Base-by-base conservation (phyloP, 2,797 vertebrate species). In the Arctocebus calabarensis region DNA sequence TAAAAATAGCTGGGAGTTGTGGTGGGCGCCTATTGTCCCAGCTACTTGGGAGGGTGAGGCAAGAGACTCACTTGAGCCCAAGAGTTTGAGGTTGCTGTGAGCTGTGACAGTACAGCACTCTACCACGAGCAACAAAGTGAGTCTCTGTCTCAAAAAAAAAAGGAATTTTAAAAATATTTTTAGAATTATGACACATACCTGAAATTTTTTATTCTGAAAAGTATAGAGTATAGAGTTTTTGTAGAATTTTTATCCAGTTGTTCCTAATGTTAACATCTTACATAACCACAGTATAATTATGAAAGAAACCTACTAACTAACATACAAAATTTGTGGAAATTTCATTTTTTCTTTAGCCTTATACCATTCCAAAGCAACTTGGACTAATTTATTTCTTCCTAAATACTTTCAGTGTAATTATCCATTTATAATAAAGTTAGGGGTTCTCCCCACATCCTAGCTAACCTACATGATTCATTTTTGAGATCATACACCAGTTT, bases 401-500 rank as follows among this genome's bases (percentile, higher is more conserved):
- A 2, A 90, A 13, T 2, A 55, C 9, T 64, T 84, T 88, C 48
- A 43, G 20, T 79, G 34, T 88, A 23, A 64, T 57, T 59, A 87
- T 52, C 84, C 25, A 45, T 71, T 88, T 79, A 91, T 70, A 95
- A 90, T 23, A 94, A 12, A 83, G 70, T 79, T 68, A 92, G 22
- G 27, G 40, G 55, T 86, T 95, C 70, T 96, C 77, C 61, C 61
- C 52, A 92, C 17, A 94, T 71, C 20, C 52, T 92, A 3, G 34
- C 66, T 91, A 52, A 85, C 45, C 23, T 86, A 34, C 68, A 78
- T 83, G n/a, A 90, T 89, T 96, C 85, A 89, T 85, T 84, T 94
- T 62, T 61, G 55, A 81, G 83, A 78, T 91, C 45, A 94, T 8
- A 87, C 37, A 92, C 40, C 22, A 86, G 19, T 75, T 95, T 94